Base-by-base conservation (phyloP, 1,140 invertebrate species). In the Trichonephila inaurata region DNA sequence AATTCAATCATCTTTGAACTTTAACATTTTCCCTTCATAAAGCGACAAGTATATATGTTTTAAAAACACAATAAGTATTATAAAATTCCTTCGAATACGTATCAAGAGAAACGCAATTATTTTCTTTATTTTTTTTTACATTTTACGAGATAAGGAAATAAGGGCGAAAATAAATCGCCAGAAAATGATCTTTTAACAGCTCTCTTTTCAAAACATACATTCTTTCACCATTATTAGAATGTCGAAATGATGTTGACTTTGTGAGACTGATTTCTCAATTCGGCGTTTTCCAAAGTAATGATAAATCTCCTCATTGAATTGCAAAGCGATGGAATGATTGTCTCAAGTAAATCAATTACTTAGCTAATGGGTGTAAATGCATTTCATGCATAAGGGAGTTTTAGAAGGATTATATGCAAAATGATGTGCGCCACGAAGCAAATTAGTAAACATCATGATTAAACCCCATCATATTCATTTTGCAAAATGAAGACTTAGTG, bases 351-450 rank as follows among this genome's bases (percentile, higher is more conserved):
- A 33, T 77, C 24, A 28, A 16, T 77, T 24, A 18, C 28, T 77
- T 77, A 77, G 33, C 72, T 77, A 77, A 77, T 77, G 72, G 72
- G 40, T 33, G 72, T 28, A 40, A 28, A 40, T 33, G 14, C 33
- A 33, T 33, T 77, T 77, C 72, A 40, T 40, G 72, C 72, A 28
- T 77, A 77, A 77, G 28, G 24, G 33, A 77, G 72, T 77, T 77
- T 77, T 16, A 51, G 28, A 28, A 33, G 72, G 72, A 77, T 28
- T 40, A 33, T 7, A 77, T 40, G 72, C 28, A 77, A 33, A 77
- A 33, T 28, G 18, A 14, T 19, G 18, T 24, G 66, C 8, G 66
- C 10, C 24, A 14, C 24, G 14, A 28, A 69, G n/a, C 21, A 4
- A 69, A 69, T 14, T 24, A 69, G 72, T 28, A 33, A 12, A 77